Evolutionary conservation across 1,140 invertebrate genomes (phyloP).

Genomic region (Lithobius niger): DNA sequence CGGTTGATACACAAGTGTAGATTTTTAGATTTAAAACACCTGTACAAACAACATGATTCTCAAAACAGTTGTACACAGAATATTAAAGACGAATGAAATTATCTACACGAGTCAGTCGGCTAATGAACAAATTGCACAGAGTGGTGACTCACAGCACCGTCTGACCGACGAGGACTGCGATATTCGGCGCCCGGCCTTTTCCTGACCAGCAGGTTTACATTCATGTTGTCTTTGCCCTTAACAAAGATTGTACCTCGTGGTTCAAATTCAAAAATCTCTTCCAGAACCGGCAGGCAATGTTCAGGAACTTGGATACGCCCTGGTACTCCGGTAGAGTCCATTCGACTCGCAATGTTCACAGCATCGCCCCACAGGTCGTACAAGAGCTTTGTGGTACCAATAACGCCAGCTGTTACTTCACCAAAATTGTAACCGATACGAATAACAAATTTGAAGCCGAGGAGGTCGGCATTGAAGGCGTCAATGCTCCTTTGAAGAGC

Average conservation of each 20-base stretch:
- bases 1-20: too few relatives aligned
- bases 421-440: conserved; percentile 53
- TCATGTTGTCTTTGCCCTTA: conserved; percentile 91
- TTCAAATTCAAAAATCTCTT: conserved; percentile 57
- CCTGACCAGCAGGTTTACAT: conserved; percentile 52
- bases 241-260: conserved; percentile 75
- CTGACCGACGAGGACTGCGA: neutral
- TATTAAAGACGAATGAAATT: too few relatives aligned
- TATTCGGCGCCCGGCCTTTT: conserved; percentile 19
- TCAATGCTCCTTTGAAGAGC: conserved; percentile 74
- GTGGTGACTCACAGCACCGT: neutral
- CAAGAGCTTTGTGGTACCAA: conserved; percentile 87
- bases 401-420: conserved; percentile 88
- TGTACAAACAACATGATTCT: too few relatives aligned
- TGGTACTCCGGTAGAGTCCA: conserved; percentile 80
- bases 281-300: conserved; percentile 49
- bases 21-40: too few relatives aligned
- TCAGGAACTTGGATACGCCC: conserved; percentile 75
- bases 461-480: conserved; percentile 71
- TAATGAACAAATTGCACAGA: neutral
- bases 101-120: too few relatives aligned
- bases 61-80: too few relatives aligned
- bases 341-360: conserved; percentile 85
- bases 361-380: conserved; percentile 99
- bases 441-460: conserved; percentile 84